phyloP scores from a whole-genome alignment of 1,140 invertebrate genomes.

The Saccostrea echinata region DNA sequence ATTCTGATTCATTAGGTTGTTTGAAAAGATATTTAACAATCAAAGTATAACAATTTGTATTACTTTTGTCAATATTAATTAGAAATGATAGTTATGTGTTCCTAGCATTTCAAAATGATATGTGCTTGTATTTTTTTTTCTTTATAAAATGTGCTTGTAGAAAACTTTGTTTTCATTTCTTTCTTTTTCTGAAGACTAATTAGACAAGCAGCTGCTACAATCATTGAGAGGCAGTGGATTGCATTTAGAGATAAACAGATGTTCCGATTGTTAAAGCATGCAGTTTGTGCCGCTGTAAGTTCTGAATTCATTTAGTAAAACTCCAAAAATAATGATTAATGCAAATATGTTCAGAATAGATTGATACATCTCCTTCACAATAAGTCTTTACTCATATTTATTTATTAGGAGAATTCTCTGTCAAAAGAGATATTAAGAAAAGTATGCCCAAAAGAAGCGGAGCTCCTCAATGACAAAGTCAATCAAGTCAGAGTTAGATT shows the following conservation, averaged over 20 bases:
- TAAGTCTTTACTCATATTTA: neutral
- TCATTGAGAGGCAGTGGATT: constrained; percentile 78
- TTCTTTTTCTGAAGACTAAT: constrained; percentile 65
- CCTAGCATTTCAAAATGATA: too few relatives aligned
- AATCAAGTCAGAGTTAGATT: constrained; percentile 77
- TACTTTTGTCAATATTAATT: too few relatives aligned
- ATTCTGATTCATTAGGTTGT: too few relatives aligned
- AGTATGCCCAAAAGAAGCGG: constrained; percentile 78
- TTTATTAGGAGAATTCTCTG: constrained; percentile 77
- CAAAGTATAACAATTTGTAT: too few relatives aligned
- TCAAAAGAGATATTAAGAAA: constrained; percentile 78
- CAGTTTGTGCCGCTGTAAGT: constrained; percentile 80
- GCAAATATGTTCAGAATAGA: neutral
- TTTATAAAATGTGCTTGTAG: too few relatives aligned
- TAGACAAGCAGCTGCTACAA: constrained; percentile 70
- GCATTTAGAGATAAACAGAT: constrained; percentile 77
- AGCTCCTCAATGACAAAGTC: constrained; percentile 76
- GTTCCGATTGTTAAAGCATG: constrained; percentile 79
- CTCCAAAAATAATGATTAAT: neutral
- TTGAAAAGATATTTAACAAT: too few relatives aligned
- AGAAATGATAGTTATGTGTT: too few relatives aligned
- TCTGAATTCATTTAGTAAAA: neutral
- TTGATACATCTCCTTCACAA: neutral
- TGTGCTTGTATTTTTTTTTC: too few relatives aligned
- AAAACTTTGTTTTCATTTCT: neutral